These are phyloP conservation scores for Bombus soroeensis DNA, from an alignment of 1,140 invertebrate species.

Conservation along the genomic window DNA sequence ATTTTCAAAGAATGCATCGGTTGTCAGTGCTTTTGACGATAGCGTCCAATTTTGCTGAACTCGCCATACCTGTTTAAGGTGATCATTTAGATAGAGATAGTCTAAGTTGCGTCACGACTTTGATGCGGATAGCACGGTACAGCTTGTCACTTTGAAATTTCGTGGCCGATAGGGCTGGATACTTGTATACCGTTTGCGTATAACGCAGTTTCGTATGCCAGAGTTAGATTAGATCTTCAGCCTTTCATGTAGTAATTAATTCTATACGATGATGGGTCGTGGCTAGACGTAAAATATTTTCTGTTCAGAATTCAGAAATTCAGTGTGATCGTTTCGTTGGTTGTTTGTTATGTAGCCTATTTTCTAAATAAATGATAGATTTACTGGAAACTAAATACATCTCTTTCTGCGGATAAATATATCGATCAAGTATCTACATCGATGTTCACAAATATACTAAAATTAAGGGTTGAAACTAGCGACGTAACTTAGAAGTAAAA, in stretches of 20 bases:
- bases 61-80: neutral
- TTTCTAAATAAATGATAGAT: too few relatives aligned
- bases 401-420: too few relatives aligned
- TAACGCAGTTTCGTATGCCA: neutral
- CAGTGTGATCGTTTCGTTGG: too few relatives aligned
- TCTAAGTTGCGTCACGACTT: conserved; percentile 3
- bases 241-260: conserved; percentile 17
- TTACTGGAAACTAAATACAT: too few relatives aligned
- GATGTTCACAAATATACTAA: too few relatives aligned
- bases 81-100: conserved; percentile 29
- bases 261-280: neutral
- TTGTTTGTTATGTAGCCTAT: too few relatives aligned
- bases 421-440: too few relatives aligned
- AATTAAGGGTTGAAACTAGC: too few relatives aligned
- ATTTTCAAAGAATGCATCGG: neutral
- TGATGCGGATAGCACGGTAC: neutral
- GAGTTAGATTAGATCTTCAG: conserved; percentile 20
- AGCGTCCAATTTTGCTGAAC: conserved; percentile 14
- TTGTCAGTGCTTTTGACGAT: neutral
- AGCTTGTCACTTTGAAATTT: conserved; percentile 40
- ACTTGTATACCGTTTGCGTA: neutral
- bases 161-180: conserved; percentile 16
- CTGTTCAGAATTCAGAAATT: neutral
- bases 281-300: neutral
- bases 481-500: too few relatives aligned